Conservation (phyloP, 2,797 vertebrate genomes). For the Adrianichthys oophorus region DNA sequence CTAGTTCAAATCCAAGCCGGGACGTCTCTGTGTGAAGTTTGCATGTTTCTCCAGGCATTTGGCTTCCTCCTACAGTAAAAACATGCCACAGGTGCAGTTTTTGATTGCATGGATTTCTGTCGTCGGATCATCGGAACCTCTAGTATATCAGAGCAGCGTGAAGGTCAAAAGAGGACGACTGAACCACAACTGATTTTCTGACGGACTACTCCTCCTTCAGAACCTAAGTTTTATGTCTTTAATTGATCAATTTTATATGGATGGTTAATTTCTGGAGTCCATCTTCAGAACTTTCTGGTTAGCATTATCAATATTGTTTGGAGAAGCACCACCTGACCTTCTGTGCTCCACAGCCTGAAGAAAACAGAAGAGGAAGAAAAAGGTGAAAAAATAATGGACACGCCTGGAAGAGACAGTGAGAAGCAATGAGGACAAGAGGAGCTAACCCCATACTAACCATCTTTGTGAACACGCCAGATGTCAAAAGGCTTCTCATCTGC, state of each 20-base stretch:
- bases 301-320: constrained; percentile 20
- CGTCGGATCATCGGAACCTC: too few species aligned
- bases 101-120: too few species aligned
- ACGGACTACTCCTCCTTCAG: too few species aligned
- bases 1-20: too few species aligned
- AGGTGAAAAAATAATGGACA: constrained; percentile 25
- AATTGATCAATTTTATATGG: constrained; percentile 6
- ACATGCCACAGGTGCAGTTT: neutral
- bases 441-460: too few species aligned
- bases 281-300: constrained; percentile 24
- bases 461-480: constrained; percentile 13
- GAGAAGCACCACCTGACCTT: constrained; percentile 11
- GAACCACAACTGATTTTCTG: too few species aligned
- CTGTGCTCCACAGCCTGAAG: constrained; percentile 16
- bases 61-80: neutral
- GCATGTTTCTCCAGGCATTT: neutral
- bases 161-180: neutral
- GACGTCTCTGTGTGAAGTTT: too few species aligned
- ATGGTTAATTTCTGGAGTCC: constrained; percentile 8
- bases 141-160: too few species aligned
- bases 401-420: constrained; percentile 18
- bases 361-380: constrained; percentile 14
- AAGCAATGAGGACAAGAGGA: constrained; percentile 22
- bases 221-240: neutral
- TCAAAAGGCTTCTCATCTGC: constrained; percentile 4